Percentiles rank a stretch among this genome's conserved stretches.
phyloP scores from a whole-genome alignment of 2,113 vertebrate genomes.

The Antigone vipio region DNA sequence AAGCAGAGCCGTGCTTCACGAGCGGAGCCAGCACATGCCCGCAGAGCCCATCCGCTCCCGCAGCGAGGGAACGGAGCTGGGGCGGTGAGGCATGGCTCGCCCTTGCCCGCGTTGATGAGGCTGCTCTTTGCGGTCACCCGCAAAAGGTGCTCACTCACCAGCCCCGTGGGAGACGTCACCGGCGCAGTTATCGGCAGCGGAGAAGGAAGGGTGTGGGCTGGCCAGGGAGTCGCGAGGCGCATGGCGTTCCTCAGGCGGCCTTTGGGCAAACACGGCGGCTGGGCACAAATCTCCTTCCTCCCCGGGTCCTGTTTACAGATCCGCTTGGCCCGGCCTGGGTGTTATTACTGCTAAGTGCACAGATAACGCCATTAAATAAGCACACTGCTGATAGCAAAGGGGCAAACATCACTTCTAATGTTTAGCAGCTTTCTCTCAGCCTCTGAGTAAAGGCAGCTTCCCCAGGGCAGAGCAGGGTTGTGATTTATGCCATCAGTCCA shows the following conservation, averaged over 20 bases:
- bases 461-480: neutral
- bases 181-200: rapidly evolving
- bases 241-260: neutral
- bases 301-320: slow-evolving; percentile 32
- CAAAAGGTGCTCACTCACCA: neutral
- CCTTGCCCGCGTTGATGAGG: rapidly evolving
- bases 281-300: neutral
- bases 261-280: neutral
- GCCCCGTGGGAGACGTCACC: neutral
- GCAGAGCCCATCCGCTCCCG: rapidly evolving
- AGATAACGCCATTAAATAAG: slow-evolving; percentile 20
- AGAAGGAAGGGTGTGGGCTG: slow-evolving; percentile 33
- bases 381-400: neutral
- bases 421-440: neutral
- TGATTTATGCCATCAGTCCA: neutral
- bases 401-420: neutral
- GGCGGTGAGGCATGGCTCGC: neutral
- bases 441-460: neutral
- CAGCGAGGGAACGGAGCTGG: rapidly evolving
- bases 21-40: neutral
- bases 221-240: neutral
- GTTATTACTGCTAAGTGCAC: neutral
- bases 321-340: neutral
- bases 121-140: neutral
- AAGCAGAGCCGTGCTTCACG: rapidly evolving